Evolutionary conservation across 2,888 invertebrate species (phyloP).

Genomic region (Nymphalis urticae): DNA sequence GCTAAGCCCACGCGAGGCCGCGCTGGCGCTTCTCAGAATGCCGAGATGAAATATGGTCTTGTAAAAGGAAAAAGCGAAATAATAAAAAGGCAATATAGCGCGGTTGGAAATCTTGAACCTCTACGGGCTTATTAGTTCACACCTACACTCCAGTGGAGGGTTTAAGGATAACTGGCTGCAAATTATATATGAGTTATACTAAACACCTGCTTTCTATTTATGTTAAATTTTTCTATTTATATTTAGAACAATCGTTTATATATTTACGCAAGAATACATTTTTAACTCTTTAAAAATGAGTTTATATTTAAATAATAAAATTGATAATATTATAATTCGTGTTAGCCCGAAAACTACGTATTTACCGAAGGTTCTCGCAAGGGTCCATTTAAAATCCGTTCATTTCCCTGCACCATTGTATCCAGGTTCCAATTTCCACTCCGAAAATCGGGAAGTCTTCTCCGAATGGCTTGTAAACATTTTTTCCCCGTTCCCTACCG

Average conservation of each 20-base stretch:
- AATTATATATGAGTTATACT: not conserved
- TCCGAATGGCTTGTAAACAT: slow-evolving; percentile 63
- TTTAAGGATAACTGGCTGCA: slow-evolving; percentile 34
- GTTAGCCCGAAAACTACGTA: slow-evolving; percentile 14
- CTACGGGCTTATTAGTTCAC: slow-evolving; percentile 48
- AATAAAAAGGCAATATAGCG: slow-evolving; percentile 42
- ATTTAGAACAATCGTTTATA: too few species aligned
- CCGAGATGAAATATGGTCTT: slow-evolving; percentile 48
- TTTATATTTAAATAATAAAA: slow-evolving; percentile 5
- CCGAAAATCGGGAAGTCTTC: slow-evolving; percentile 42
- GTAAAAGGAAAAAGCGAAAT: slow-evolving; percentile 43
- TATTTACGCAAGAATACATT: too few species aligned
- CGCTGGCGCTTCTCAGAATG: slow-evolving; percentile 41
- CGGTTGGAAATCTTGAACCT: slow-evolving; percentile 39
- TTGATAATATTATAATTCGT: slow-evolving; percentile 15
- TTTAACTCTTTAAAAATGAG: too few species aligned
- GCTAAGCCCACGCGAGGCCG: slow-evolving; percentile 37
- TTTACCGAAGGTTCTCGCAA: slow-evolving; percentile 29
- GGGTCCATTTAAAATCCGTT: slow-evolving; percentile 38
- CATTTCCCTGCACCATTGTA: slow-evolving; percentile 40
- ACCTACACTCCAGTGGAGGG: slow-evolving; percentile 45
- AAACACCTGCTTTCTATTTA: not conserved
- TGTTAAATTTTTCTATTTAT: not conserved
- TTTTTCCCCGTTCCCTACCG: slow-evolving; percentile 61
- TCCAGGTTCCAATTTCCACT: slow-evolving; percentile 40